Percentiles rank a stretch among this genome's conserved stretches.
These are phyloP conservation scores for Eristalis pertinax DNA, from an alignment of 2,888 invertebrate genomes.

Conservation along the genomic window DNA sequence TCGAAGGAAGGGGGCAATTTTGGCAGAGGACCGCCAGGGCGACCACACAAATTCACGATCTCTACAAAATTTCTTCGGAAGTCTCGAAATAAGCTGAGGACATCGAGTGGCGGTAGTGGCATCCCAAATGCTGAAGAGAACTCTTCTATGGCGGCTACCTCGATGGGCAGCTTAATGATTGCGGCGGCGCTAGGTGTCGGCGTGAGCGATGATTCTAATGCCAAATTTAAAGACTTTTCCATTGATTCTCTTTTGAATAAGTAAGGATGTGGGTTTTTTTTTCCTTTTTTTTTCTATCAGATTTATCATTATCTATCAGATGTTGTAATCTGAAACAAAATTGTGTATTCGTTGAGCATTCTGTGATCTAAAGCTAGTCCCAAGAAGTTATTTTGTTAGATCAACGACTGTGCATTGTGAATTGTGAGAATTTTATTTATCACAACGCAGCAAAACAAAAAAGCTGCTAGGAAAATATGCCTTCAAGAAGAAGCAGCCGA, in stretches of 20 bases:
- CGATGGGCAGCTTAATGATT: background rate
- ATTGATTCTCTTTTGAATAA: conserved; percentile 81
- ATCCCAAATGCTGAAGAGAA: background rate
- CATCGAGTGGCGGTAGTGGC: conserved; percentile 21
- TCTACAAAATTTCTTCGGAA: conserved; percentile 80
- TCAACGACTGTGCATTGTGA: too few species aligned
- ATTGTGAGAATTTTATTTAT: too few species aligned
- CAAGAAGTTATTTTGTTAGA: background rate
- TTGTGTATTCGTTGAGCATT: background rate
- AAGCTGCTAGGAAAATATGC: too few species aligned
- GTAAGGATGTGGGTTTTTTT: conserved; percentile 35
- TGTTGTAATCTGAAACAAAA: background rate
- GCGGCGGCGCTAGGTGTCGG: background rate
- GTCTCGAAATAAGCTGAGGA: conserved; percentile 76
- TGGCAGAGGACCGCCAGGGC: conserved; percentile 49
- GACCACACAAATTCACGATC: conserved; percentile 78
- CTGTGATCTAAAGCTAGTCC: background rate
- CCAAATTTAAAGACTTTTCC: conserved; percentile 82
- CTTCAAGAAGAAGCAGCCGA: too few species aligned
- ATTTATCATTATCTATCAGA: background rate
- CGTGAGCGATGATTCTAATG: conserved; percentile 79
- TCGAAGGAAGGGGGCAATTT: conserved; percentile 28
- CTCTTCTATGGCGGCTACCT: background rate
- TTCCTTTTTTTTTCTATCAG: background rate
- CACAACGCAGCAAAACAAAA: too few species aligned